Base-by-base conservation (phyloP, 2,797 vertebrate species). In the Pipistrellus pipistrellus region DNA sequence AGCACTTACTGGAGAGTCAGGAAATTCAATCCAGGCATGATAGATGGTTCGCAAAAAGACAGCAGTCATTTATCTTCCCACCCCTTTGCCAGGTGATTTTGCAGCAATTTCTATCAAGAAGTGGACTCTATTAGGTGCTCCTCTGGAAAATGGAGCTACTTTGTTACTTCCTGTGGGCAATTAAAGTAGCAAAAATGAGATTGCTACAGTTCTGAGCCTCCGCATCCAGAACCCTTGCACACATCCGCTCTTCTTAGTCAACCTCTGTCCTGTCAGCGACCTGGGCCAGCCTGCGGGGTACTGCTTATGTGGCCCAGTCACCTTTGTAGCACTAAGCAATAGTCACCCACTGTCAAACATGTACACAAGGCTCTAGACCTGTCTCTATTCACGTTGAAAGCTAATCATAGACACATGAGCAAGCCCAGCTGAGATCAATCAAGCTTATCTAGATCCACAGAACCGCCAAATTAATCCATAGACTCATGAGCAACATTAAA, bases 31-130 rank as follows among this genome's bases (percentile, higher is more conserved):
- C 23, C 41, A 72, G 27, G 55, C 93, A 17, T 82, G 38, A 51
- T 78, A 59, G n/a, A 57, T 66, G 11, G 13, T 88, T 93, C 66
- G 25, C 13, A 81, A 87, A 95, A 93, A 78, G 21, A 66, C 38
- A 85, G 15, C 53, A 66, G 85, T 53, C 30, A 73, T 35, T 59
- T 90, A 21, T 87, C 68, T 46, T 32, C 32, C 41, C 62, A 92
- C 8, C 20, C 11, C 77, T 91, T 81, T 20, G 4, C 13, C 51
- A 66, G 18, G 9, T 85, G 46, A 87, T 48, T 95, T 82, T 78
- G n/a, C 27, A 85, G 44, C 27, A 86, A 88, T 86, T 93, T 85
- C 32, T 17, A 18, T 91, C 59, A 94, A 55, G 46, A 90, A 30
- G 14, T 78, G 20, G 41, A 46, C 5, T 55, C 46, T 84, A 13